Base-by-base conservation (phyloP, 2,113 vertebrate species). In the Catharus fuscescens region DNA sequence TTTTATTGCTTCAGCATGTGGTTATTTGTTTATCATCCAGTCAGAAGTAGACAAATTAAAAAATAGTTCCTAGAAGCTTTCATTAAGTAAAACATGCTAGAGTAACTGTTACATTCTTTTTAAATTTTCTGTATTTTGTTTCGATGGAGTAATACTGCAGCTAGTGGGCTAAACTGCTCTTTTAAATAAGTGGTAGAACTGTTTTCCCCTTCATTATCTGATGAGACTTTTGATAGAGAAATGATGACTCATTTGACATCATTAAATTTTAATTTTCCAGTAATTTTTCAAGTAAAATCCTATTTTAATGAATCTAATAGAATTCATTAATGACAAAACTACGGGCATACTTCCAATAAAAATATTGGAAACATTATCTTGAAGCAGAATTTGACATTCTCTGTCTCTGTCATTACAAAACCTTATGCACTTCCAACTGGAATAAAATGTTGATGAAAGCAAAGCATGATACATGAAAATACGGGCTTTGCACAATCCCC, bases 271-370 rank as follows among this genome's bases (percentile, higher is more conserved):
- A 21, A 54, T 72, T 96, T 81, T 64, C 80, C 23, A 15, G 14
- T 77, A 77, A 44, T 84, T 65, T 56, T 92, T 47, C 40, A 79
- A 74, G 62, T 78, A 76, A 79, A 96, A 86, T 15, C 26, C 84
- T 54, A 54, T 88, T 95, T 91, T 96, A 78, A 56, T 80, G n/a
- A 87, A 76, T 70, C 83, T 81, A 67, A 78, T 64, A 34, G 24
- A 83, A 67, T 36, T 40, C 32, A 61, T 86, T 81, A 86, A 92
- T 94, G 76, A 50, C 57, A 62, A 69, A 60, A 64, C 59, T 79
- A 29, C 42, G 42, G 59, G 26, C 62, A 59, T 31, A 29, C 18
- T 66, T 76, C 70, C 34, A 38, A 47, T 45, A 47, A 57, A 96
- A 92, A 87, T 44, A 85, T 67, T 79, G 83, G 71, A n/a, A 64